Conservation (phyloP, 2,113 vertebrate genomes). For the Lepus europaeus region DNA sequence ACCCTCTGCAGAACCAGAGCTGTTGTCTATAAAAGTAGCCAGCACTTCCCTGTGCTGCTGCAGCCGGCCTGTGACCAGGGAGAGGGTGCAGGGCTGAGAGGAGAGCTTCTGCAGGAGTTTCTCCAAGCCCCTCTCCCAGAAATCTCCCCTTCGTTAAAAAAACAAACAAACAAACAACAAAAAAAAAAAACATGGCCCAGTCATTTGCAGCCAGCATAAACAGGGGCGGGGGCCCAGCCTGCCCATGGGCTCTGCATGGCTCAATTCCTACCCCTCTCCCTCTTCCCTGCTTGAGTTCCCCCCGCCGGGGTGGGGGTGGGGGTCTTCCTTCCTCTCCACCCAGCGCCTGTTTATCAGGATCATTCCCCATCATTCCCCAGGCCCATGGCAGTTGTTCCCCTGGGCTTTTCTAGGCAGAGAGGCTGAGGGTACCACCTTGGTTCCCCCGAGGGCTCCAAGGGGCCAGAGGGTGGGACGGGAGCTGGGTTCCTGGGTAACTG, state of each 20-base stretch:
- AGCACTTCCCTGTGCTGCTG: background rate
- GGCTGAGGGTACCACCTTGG: background rate
- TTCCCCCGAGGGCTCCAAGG: background rate
- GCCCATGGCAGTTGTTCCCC: too few relatives aligned
- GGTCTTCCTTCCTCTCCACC: background rate
- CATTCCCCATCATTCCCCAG: background rate
- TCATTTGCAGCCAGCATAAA: background rate
- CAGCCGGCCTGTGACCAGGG: background rate
- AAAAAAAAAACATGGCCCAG: background rate
- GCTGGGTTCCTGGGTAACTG: background rate
- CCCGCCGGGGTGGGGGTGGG: too few relatives aligned
- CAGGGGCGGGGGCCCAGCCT: background rate
- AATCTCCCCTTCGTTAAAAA: background rate
- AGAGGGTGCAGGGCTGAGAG: accelerated
- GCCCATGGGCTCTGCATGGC: background rate
- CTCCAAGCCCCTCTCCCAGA: background rate
- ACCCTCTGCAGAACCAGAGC: background rate
- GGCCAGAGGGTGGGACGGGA: background rate
- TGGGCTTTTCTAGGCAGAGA: background rate
- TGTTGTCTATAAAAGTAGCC: background rate
- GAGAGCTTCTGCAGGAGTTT: background rate
- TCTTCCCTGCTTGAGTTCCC: background rate
- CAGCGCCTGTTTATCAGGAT: too few relatives aligned
- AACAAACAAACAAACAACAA: background rate
- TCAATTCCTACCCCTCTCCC: background rate